Percentiles rank a stretch among this genome's conserved stretches.
Evolutionary conservation across 2,113 vertebrate genomes (phyloP).

Genomic region (Mormyrus iriodes): DNA sequence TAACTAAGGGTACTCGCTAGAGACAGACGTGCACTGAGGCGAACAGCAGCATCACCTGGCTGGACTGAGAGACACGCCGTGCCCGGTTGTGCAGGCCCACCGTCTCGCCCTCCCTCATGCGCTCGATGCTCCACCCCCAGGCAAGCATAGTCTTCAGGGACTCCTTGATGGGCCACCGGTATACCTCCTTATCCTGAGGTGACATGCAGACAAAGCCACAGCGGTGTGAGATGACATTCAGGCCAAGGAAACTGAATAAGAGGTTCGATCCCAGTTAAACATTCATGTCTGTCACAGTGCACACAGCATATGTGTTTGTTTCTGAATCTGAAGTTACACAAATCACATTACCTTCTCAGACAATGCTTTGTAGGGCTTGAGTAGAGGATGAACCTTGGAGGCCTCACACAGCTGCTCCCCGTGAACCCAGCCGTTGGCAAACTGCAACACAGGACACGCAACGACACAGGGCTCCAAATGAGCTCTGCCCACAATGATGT

Average conservation of each 20-base stretch:
- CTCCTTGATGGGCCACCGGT: constrained; percentile 84
- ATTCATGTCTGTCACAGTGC: neutral
- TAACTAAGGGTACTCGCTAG: neutral
- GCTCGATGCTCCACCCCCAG: constrained; percentile 86
- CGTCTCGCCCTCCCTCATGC: constrained; percentile 80
- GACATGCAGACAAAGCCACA: neutral
- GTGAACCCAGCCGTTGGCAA: constrained; percentile 83
- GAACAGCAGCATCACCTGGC: constrained; percentile 63
- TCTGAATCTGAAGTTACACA: neutral
- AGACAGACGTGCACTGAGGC: neutral
- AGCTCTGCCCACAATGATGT: neutral
- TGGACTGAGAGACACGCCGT: constrained; percentile 84
- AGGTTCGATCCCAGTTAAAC: neutral
- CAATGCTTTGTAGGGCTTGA: constrained; percentile 85
- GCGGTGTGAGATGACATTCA: neutral
- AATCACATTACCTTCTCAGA: constrained; percentile 78
- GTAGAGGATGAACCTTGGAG: constrained; percentile 78
- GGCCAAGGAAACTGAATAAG: neutral
- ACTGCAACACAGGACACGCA: constrained; percentile 57
- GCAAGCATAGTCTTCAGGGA: constrained; percentile 89
- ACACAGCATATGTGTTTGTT: neutral
- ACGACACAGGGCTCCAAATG: neutral
- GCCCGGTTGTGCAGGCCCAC: constrained; percentile 75
- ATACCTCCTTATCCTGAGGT: constrained; percentile 83
- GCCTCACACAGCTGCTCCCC: constrained; percentile 81